A percentile compares a stretch with the other conserved stretches of the same genome.
phyloP scores from a whole-genome alignment of 2,888 invertebrate genomes.

The Odontomyia ornata region DNA sequence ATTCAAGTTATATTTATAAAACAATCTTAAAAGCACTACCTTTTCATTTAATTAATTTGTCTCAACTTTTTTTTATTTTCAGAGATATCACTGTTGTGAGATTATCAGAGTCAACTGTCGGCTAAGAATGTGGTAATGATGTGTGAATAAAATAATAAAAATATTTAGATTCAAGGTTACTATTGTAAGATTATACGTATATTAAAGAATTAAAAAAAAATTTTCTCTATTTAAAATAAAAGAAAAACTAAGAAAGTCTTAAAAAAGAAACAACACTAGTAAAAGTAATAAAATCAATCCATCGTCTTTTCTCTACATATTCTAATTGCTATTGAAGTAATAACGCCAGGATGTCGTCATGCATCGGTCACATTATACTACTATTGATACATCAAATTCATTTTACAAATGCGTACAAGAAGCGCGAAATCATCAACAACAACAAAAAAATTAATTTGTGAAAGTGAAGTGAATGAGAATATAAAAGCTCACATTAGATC shows the following conservation, averaged over 20 bases:
- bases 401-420: neutral
- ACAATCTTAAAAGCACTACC: too few relatives aligned
- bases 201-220: conserved; percentile 50
- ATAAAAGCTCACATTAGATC: conserved; percentile 1
- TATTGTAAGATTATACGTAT: conserved; percentile 55
- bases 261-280: conserved; percentile 18
- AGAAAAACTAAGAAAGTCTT: conserved; percentile 2
- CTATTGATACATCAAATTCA: neutral
- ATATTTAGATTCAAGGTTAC: conserved; percentile 56
- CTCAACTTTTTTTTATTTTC: conserved; percentile 35
- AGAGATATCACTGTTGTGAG: conserved; percentile 63
- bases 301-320: conserved; percentile 33
- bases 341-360: neutral
- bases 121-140: conserved; percentile 53
- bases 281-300: neutral
- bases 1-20: too few relatives aligned
- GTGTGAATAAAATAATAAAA: conserved; percentile 55
- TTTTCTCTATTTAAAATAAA: conserved; percentile 34
- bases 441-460: conserved; percentile 24
- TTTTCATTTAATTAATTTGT: neutral
- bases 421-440: neutral
- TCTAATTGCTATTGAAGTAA: conserved; percentile 20
- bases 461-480: conserved; percentile 6
- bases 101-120: conserved; percentile 52
- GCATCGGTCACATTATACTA: neutral